phyloP scores from a whole-genome alignment of 1,140 invertebrate genomes.

The Diuraphis noxia region DNA sequence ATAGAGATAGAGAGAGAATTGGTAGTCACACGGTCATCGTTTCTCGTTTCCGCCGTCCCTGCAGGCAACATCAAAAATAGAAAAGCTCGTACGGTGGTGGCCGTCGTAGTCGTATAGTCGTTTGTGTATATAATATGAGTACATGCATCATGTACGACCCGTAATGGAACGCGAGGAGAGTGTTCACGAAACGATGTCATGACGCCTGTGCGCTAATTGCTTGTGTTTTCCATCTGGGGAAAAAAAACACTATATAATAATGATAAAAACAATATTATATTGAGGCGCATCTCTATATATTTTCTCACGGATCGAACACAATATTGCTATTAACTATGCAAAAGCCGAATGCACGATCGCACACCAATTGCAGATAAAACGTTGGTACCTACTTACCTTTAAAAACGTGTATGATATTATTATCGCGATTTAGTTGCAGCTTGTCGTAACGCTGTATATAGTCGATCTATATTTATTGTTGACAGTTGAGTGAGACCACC shows the following conservation, averaged over 20 bases:
- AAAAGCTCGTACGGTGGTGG: not conserved
- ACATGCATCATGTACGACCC: not conserved
- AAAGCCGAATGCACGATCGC: not conserved
- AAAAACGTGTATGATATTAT: no score
- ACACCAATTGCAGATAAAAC: not conserved
- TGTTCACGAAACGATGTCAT: not conserved
- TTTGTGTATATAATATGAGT: not conserved
- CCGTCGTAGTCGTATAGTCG: not conserved
- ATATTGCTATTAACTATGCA: not conserved
- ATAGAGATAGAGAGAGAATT: not conserved
- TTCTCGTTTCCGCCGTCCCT: constrained; percentile 11
- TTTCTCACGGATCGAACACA: not conserved
- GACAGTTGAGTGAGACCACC: no score
- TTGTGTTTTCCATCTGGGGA: not conserved
- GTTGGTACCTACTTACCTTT: no score
- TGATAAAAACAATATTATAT: not conserved
- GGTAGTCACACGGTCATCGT: not conserved
- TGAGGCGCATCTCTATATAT: not conserved
- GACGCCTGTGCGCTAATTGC: constrained; percentile 5
- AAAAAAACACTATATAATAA: not conserved
- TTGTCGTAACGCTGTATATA: not conserved
- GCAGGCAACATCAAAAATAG: constrained; percentile 16
- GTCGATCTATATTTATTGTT: not conserved
- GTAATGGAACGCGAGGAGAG: not conserved
- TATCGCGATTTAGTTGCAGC: not conserved